Conservation (phyloP, 2,888 invertebrate species). For the Pharmacophagus antenor region DNA sequence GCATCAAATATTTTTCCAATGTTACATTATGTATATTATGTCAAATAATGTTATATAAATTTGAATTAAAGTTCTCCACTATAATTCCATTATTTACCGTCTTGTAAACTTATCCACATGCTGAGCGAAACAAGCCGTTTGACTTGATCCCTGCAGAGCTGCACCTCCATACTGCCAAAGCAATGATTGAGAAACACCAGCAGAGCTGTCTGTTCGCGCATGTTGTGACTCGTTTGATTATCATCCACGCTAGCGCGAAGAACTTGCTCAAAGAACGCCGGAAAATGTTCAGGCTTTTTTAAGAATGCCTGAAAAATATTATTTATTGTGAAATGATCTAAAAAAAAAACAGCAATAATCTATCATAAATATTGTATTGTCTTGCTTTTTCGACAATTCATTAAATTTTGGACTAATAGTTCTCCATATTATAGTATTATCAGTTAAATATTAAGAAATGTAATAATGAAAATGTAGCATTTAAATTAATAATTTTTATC, state of each 20-base stretch:
- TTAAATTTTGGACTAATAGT: no score
- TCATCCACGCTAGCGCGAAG: slow-evolving; percentile 87
- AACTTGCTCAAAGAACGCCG: slow-evolving; percentile 91
- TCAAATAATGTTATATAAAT: background rate
- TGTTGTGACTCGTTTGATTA: slow-evolving; percentile 59
- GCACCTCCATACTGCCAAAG: slow-evolving; percentile 98
- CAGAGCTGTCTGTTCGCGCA: slow-evolving; percentile 91
- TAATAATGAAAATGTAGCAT: no score
- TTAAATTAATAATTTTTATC: no score
- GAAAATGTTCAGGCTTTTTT: slow-evolving; percentile 87
- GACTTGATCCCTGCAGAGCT: slow-evolving; percentile 94
- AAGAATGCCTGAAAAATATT: slow-evolving; percentile 84
- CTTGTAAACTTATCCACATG: slow-evolving; percentile 95
- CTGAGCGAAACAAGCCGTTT: slow-evolving; percentile 94
- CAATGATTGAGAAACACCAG: slow-evolving; percentile 97
- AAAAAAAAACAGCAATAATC: no score
- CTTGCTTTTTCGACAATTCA: no score
- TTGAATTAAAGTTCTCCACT: background rate
- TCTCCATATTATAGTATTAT: no score
- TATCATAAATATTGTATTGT: background rate
- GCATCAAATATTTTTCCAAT: background rate
- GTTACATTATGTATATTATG: background rate
- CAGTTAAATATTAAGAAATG: no score
- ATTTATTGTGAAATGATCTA: no score
- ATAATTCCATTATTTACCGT: slow-evolving; percentile 73